Percentiles rank a stretch among this genome's conserved stretches.
Conservation (phyloP, 2,888 invertebrate genomes). For the Pilophorus perplexus region DNA sequence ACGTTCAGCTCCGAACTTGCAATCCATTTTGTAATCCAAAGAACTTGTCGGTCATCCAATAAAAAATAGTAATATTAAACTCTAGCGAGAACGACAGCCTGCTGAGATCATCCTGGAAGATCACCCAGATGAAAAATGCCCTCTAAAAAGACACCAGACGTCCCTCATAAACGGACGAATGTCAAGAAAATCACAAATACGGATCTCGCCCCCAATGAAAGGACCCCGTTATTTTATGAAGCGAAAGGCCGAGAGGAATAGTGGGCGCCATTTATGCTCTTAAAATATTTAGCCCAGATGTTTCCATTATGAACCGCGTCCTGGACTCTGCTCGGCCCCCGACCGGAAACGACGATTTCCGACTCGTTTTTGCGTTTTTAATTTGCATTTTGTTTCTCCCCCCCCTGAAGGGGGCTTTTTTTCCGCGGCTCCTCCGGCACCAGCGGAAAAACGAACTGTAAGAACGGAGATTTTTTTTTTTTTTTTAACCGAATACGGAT, state of each 20-base stretch:
- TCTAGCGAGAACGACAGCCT: too few relatives aligned
- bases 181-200: not conserved
- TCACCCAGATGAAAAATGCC: too few relatives aligned
- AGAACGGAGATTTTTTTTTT: constrained; percentile 1
- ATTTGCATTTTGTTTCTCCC: not conserved
- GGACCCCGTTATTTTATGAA: not conserved
- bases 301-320: constrained; percentile 8
- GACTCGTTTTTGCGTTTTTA: not conserved
- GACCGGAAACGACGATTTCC: constrained; percentile 11
- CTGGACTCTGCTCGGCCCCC: not conserved
- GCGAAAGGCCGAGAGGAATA: not conserved
- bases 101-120: too few relatives aligned
- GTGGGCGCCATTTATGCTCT: constrained; percentile 25
- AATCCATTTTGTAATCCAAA: too few relatives aligned
- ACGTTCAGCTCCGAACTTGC: too few relatives aligned
- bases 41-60: too few relatives aligned
- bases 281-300: constrained; percentile 23
- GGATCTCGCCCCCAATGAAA: constrained; percentile 10
- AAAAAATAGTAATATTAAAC: too few relatives aligned
- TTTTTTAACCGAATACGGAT: not conserved
- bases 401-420: not conserved
- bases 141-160: too few relatives aligned
- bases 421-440: too few relatives aligned
- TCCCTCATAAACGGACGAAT: too few relatives aligned
- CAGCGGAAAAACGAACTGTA: constrained; percentile 10